Evolutionary conservation across 2,113 vertebrate genomes (phyloP).

Genomic region (Pimephales promelas): DNA sequence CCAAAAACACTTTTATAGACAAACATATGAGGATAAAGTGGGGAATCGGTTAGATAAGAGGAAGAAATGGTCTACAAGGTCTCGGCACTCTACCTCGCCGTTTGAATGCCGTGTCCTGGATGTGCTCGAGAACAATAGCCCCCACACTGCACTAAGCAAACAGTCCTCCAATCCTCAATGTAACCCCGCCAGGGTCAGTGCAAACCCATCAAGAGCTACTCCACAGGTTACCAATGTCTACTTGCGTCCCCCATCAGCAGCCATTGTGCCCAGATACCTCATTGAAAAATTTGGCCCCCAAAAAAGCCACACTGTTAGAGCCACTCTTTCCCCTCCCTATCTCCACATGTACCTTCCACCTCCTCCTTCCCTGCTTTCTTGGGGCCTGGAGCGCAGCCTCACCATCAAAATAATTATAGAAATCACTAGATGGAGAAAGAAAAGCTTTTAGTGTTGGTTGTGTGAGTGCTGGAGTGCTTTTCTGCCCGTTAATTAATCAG

Average conservation of each 20-base stretch:
- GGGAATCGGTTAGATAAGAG: constrained; percentile 13
- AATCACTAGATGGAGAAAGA: constrained; percentile 62
- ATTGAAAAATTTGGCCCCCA: constrained; percentile 20
- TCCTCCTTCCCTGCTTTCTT: constrained; percentile 40
- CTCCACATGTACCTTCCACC: constrained; percentile 2
- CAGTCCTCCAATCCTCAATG: constrained; percentile 24
- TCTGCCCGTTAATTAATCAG: constrained; percentile 73
- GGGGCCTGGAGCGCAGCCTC: constrained; percentile 41
- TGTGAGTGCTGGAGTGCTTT: constrained; percentile 67
- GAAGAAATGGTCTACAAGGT: background rate
- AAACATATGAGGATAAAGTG: constrained; percentile 33
- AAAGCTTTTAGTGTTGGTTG: constrained; percentile 71
- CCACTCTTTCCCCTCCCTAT: constrained; percentile 9
- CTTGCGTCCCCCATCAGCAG: constrained; percentile 42
- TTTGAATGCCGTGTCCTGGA: constrained; percentile 40
- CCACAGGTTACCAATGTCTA: constrained; percentile 41
- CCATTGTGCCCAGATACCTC: constrained; percentile 38
- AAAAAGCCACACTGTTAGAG: background rate
- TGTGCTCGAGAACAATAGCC: constrained; percentile 41
- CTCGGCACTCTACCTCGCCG: background rate
- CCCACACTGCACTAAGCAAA: constrained; percentile 42
- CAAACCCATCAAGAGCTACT: constrained; percentile 40
- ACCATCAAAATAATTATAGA: constrained; percentile 62
- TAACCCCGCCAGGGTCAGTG: constrained; percentile 32
- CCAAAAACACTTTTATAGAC: constrained; percentile 28